Evolutionary conservation across 1,140 invertebrate genomes (phyloP).

Genomic region (Drosophila santomea): DNA sequence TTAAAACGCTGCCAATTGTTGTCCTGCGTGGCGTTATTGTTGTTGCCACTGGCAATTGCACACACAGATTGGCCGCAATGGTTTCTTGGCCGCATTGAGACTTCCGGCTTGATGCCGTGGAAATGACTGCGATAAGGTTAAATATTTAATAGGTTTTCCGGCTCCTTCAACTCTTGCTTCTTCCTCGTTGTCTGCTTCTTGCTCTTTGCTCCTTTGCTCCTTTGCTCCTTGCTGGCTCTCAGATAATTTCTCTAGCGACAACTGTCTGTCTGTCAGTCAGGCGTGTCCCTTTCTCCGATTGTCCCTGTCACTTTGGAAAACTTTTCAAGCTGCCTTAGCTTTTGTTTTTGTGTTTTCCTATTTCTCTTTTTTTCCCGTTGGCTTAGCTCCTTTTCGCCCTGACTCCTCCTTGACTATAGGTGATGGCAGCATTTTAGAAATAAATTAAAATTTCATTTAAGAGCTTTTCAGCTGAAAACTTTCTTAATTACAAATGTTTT

Average conservation of each 20-base stretch:
- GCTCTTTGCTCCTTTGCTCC: too few relatives aligned
- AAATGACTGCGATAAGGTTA: slow-evolving; percentile 74
- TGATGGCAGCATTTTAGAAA: slow-evolving; percentile 75
- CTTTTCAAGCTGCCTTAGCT: slow-evolving; percentile 40
- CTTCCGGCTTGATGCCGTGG: slow-evolving; percentile 33
- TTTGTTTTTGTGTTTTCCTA: slow-evolving; percentile 47
- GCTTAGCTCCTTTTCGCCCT: slow-evolving; percentile 26
- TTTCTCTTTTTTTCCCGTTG: slow-evolving; percentile 19
- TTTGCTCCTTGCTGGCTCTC: slow-evolving; percentile 5
- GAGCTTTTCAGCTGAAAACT: slow-evolving; percentile 74
- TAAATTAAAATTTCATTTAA: slow-evolving; percentile 83
- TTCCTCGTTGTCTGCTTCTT: neutral
- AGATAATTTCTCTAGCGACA: slow-evolving; percentile 49
- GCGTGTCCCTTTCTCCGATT: slow-evolving; percentile 21
- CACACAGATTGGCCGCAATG: slow-evolving; percentile 12
- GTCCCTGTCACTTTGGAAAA: slow-evolving; percentile 67
- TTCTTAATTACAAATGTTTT: slow-evolving; percentile 81
- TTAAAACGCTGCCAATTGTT: slow-evolving; percentile 55
- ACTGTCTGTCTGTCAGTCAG: slow-evolving; percentile 37
- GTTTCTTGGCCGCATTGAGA: slow-evolving; percentile 48
- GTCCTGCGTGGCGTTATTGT: slow-evolving; percentile 16
- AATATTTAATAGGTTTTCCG: slow-evolving; percentile 73
- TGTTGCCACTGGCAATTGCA: slow-evolving; percentile 22
- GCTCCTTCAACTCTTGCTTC: slow-evolving; percentile 17
- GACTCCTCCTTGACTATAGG: slow-evolving; percentile 48